Base-by-base conservation (phyloP, 2,113 vertebrate species). In the Alligator sinensis region DNA sequence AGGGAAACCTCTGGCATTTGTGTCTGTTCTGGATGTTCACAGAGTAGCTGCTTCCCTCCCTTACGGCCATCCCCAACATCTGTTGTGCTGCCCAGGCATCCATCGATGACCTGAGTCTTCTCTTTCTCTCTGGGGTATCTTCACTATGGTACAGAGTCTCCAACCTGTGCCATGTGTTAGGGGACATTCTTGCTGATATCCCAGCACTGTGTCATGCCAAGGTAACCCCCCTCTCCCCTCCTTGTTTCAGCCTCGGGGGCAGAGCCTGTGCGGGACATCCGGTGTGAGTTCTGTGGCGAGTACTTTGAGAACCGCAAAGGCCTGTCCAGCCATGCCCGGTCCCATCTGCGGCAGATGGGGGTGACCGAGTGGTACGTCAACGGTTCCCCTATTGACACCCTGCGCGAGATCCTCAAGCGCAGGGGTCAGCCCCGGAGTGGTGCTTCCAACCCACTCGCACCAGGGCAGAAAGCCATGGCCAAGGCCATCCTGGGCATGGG, bases 261-360 rank as follows among this genome's bases (percentile, higher is more conserved):
- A 74, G 99, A 99, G 95, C 99, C 99, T 4, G 98, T 98, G 1
- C 97, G 98, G 19, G 99, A 99, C 72, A 99, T 99, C 90, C 99
- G 99, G 92, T 99, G 99, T 1, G 99, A 99, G 88, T 99, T 99
- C 97, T 99, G 99, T 3, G 99, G 99, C 3, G 99, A 99, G 89
- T 99, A 98, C 94, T 99, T 99, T 24, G 99, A 99, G 95, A 99
- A 99, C 96, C 98, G 99, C 6, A 99, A 99, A 96, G 99, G 99
- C 9, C 98, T 99, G 2, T 99, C 99, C 1, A 99, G 99, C 96
- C 99, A 99, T 25, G 99, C 99, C 0, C 98, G 99, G 68, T 99
- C 99, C 19, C 99, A 99, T 97, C 97, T 99, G 70, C 98, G 99
- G 3, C 99, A 99, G 96, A 99, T 99, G 99, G 99, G 99, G 17